These are phyloP conservation scores for Liodrosophila aerea DNA, from an alignment of 2,888 invertebrate genomes.

Conservation along the genomic window DNA sequence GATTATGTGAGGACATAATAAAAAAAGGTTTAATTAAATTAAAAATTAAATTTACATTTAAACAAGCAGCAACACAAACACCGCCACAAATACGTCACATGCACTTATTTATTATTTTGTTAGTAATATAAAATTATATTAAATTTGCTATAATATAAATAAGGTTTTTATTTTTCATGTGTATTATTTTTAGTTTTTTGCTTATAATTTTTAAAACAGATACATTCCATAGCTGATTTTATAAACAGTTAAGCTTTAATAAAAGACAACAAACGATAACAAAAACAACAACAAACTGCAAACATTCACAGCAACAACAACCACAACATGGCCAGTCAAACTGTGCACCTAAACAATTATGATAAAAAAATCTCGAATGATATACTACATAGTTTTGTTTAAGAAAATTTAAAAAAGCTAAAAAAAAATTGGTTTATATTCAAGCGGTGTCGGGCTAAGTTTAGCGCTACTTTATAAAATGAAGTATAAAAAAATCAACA, in stretches of 20 bases:
- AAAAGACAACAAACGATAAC: conserved; percentile 16
- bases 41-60: conserved; percentile 18
- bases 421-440: conserved; percentile 59
- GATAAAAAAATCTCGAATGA: conserved; percentile 66
- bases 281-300: conserved; percentile 39
- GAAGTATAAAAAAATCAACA: conserved; percentile 56
- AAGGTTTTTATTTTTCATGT: conserved; percentile 18
- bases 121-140: conserved; percentile 31
- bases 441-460: conserved; percentile 70
- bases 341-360: conserved; percentile 51
- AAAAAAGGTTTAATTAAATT: conserved; percentile 4
- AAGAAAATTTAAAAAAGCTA: conserved; percentile 31
- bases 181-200: conserved; percentile 54
- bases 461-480: conserved; percentile 71
- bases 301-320: conserved; percentile 64
- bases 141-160: conserved; percentile 24
- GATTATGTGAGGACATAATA: conserved; percentile 7
- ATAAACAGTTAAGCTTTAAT: conserved; percentile 57
- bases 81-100: conserved; percentile 74
- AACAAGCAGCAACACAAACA: conserved; percentile 50
- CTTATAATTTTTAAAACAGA: conserved; percentile 23
- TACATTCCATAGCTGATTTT: conserved; percentile 73
- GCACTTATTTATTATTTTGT: conserved; percentile 72
- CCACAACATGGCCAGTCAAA: conserved; percentile 62
- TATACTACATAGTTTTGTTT: conserved; percentile 49